Conservation (phyloP, 2,797 vertebrate species). For the Clarias laeviceps region DNA sequence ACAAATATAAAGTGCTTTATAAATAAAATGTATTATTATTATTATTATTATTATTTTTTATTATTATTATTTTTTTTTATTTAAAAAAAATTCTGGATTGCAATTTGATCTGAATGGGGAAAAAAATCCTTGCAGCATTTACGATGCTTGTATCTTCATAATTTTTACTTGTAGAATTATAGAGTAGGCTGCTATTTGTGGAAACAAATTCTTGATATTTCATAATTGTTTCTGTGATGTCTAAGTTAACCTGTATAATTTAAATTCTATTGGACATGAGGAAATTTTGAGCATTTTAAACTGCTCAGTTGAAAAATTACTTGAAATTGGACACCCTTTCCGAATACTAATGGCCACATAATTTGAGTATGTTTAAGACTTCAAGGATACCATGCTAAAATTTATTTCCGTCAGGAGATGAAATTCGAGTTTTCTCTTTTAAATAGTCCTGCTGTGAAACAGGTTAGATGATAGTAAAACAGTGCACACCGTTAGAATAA, state of each 20-base stretch:
- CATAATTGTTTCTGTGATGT: neutral
- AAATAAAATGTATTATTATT: no score
- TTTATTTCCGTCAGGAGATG: neutral
- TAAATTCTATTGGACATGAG: neutral
- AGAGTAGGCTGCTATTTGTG: neutral
- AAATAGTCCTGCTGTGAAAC: neutral
- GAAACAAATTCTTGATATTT: neutral
- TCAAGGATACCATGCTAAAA: neutral
- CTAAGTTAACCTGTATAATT: neutral
- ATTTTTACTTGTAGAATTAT: neutral
- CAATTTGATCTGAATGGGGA: no score
- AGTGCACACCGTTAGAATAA: neutral
- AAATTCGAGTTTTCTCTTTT: neutral
- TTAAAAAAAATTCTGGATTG: no score
- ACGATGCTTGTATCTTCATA: no score
- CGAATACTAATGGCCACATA: neutral
- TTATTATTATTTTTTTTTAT: no score
- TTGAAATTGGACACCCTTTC: neutral
- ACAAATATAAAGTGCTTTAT: no score
- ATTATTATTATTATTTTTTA: no score
- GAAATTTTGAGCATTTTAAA: neutral
- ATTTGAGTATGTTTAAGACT: conserved; percentile 15
- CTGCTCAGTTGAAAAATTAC: neutral
- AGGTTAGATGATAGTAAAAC: neutral
- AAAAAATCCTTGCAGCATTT: no score